Percentiles rank a stretch among this genome's conserved stretches.
Conservation (phyloP, 2,888 invertebrate genomes). For the Limnephilus lunatus region DNA sequence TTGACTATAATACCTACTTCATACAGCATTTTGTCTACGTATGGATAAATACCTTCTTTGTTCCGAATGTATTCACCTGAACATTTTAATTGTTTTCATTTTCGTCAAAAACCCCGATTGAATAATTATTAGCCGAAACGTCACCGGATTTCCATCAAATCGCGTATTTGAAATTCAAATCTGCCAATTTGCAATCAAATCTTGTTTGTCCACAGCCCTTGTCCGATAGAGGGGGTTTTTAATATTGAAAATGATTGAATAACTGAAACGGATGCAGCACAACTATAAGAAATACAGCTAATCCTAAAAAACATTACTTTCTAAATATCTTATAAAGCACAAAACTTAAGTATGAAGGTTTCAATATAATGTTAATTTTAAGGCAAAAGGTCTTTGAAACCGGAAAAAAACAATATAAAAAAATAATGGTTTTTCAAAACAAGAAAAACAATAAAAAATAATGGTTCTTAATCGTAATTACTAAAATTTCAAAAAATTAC, state of each 20-base stretch:
- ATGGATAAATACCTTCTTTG: not conserved
- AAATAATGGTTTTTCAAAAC: no score
- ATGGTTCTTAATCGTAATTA: no score
- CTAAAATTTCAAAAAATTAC: no score
- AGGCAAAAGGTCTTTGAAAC: no score
- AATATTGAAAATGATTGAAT: not conserved
- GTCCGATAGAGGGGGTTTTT: slow-evolving; percentile 7
- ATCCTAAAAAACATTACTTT: no score
- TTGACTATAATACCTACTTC: no score
- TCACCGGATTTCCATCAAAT: slow-evolving; percentile 38
- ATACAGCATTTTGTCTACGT: not conserved
- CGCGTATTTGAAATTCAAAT: slow-evolving; percentile 58
- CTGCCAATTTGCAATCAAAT: slow-evolving; percentile 56
- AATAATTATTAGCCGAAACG: slow-evolving; percentile 8
- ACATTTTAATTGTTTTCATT: not conserved
- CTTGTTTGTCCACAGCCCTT: slow-evolving; percentile 56
- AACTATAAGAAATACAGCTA: not conserved
- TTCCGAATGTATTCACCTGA: not conserved
- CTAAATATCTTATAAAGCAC: no score
- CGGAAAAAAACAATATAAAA: no score
- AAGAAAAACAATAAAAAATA: no score
- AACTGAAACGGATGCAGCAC: not conserved
- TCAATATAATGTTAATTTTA: no score
- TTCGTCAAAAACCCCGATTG: not conserved
- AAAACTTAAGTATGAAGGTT: no score